Base-by-base conservation (phyloP, 2,113 vertebrate genomes). In the Chamaetylas fuelleborni region DNA sequence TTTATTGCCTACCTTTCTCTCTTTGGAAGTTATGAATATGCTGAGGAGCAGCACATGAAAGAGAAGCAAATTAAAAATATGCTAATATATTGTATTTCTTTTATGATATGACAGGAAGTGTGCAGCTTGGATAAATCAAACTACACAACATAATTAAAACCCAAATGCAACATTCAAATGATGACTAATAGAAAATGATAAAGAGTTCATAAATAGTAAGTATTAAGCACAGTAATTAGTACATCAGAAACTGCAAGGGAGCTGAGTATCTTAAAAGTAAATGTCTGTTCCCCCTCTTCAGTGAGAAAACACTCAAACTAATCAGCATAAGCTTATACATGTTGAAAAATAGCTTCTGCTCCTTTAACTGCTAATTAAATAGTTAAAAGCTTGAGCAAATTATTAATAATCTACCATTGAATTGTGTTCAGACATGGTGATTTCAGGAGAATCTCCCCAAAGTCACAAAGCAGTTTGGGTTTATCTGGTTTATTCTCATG, bases 1-100 rank as follows among this genome's bases (percentile, higher is more conserved):
- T 92, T 36, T 51, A 73, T 43, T 50, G 36, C 34, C 38, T 81
- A 45, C 38, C 58, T 61, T 83, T 45, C 64, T 74, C 9, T 73
- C 81, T 43, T 28, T 64, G 54, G 13, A 93, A 87, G 51, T 53
- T 87, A 84, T 2, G 3, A 92, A 74, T 86, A 76, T 81, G 40
- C 51, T 88, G 67, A 92, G 50, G 50, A 94, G 86, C 45, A 83
- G 34, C 61, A 88, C 61, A 71, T 84, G 83, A 78, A 88, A 95
- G 69, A 83, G 67, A 84, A 86, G 73, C 25, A 91, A 87, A 74
- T 94, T 81, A 74, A 81, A 94, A 94, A 70, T 94, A 90, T 82
- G 58, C 29, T 93, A 95, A 87, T 92, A 53, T 31, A 72, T 88
- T 61, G 15, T 90, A 76, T 83, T 87, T 77, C 71, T 92, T 94